phyloP scores from a whole-genome alignment of 1,140 invertebrate genomes.

The Drosophila orena region DNA sequence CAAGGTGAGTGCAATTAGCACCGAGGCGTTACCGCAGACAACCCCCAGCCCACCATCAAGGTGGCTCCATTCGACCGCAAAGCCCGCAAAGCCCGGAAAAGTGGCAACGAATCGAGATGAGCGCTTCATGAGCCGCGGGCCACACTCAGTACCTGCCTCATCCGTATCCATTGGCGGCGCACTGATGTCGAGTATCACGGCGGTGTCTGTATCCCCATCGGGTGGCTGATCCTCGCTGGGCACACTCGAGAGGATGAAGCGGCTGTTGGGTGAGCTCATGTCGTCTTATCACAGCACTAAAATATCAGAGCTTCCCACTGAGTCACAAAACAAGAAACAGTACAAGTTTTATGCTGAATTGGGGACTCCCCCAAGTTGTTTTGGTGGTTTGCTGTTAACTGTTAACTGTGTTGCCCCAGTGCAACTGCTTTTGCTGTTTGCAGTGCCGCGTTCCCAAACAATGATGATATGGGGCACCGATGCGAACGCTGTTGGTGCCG shows the following conservation, averaged over 20 bases:
- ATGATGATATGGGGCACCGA: slow-evolving; percentile 1
- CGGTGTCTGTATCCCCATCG: not conserved
- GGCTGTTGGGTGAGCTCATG: slow-evolving; percentile 42
- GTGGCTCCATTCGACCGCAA: slow-evolving; percentile 24
- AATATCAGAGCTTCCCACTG: not conserved
- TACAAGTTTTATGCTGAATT: too few relatives aligned
- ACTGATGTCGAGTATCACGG: slow-evolving; percentile 3
- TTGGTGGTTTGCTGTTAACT: not conserved
- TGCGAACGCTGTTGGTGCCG: slow-evolving; percentile 26
- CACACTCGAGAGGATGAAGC: slow-evolving; percentile 33
- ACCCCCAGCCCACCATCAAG: slow-evolving; percentile 3
- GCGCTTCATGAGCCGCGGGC: not conserved
- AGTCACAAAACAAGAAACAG: not conserved
- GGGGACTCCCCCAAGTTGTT: too few relatives aligned
- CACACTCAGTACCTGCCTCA: slow-evolving; percentile 66
- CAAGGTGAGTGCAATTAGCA: slow-evolving; percentile 51
- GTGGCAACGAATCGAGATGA: not conserved
- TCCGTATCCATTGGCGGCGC: slow-evolving; percentile 32
- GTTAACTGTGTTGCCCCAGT: too few relatives aligned
- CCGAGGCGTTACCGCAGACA: slow-evolving; percentile 16
- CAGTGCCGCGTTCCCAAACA: not conserved
- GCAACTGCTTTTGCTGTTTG: too few relatives aligned
- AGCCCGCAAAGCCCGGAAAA: slow-evolving; percentile 11
- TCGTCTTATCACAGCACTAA: not conserved
- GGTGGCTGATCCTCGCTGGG: not conserved